Evolutionary conservation across 2,888 invertebrate species (phyloP).

Genomic region (Troides helena): DNA sequence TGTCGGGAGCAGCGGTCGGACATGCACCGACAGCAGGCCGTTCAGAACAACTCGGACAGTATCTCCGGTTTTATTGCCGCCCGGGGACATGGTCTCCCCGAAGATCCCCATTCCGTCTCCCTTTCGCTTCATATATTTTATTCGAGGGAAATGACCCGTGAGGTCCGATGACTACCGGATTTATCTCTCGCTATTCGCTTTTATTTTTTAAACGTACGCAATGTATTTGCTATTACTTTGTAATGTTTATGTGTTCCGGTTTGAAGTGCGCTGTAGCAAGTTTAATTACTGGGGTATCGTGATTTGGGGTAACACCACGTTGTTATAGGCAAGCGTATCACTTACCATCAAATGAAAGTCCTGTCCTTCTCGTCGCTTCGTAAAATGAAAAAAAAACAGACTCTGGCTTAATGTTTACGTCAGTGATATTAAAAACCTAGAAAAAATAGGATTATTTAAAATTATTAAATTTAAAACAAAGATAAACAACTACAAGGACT

Average conservation of each 20-base stretch:
- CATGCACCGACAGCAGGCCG: slow-evolving; percentile 5
- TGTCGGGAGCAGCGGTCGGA: neutral
- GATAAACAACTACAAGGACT: too few species aligned
- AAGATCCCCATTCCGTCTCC: slow-evolving; percentile 54
- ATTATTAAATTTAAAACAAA: too few species aligned
- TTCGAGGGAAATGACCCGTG: slow-evolving; percentile 58
- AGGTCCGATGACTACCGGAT: slow-evolving; percentile 48
- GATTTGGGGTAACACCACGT: too few species aligned
- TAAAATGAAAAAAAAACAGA: too few species aligned
- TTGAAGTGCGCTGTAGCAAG: neutral
- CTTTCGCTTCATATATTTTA: slow-evolving; percentile 57
- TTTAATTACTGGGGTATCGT: too few species aligned
- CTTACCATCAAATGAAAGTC: too few species aligned
- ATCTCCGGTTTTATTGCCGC: slow-evolving; percentile 52
- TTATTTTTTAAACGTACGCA: too few species aligned
- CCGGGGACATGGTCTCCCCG: slow-evolving; percentile 58
- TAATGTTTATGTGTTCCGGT: neutral
- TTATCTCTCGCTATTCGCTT: slow-evolving; percentile 41
- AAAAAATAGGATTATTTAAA: too few species aligned
- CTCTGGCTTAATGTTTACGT: too few species aligned
- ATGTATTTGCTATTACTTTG: neutral
- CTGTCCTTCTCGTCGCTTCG: too few species aligned
- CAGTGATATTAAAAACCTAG: too few species aligned
- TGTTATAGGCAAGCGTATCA: too few species aligned
- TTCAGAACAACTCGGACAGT: slow-evolving; percentile 28